These are phyloP conservation scores for Phainopepla nitens DNA, from an alignment of 2,113 vertebrate genomes.

Conservation along the genomic window DNA sequence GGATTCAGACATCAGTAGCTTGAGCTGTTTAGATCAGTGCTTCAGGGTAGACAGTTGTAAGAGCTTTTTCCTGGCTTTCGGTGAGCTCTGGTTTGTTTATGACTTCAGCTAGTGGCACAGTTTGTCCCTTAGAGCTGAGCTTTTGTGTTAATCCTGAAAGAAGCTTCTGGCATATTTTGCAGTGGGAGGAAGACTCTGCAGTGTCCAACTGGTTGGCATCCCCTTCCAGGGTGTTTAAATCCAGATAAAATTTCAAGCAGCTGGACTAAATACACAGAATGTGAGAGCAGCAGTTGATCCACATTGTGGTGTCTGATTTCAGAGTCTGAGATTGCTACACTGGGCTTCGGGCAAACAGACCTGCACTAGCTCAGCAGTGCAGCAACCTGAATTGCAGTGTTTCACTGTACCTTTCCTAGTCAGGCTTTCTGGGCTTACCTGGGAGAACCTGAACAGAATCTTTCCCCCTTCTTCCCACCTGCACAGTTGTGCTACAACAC, in stretches of 20 bases:
- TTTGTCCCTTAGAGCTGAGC: background rate
- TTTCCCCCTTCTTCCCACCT: background rate
- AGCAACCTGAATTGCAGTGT: background rate
- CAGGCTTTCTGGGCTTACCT: background rate
- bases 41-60: background rate
- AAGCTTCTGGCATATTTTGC: background rate
- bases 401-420: background rate
- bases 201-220: background rate
- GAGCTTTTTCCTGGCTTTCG: background rate
- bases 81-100: background rate
- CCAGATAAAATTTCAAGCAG: background rate
- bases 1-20: background rate
- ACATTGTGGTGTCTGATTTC: background rate
- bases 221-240: background rate
- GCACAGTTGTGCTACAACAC: background rate
- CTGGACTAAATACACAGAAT: background rate
- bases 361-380: background rate
- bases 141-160: background rate
- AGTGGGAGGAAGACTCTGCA: background rate
- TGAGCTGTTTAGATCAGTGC: background rate
- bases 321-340: fast-evolving
- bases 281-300: background rate
- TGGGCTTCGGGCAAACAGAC: background rate
- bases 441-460: background rate
- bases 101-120: background rate